phyloP scores from a whole-genome alignment of 2,113 vertebrate species.

The Hypanus sabinus region DNA sequence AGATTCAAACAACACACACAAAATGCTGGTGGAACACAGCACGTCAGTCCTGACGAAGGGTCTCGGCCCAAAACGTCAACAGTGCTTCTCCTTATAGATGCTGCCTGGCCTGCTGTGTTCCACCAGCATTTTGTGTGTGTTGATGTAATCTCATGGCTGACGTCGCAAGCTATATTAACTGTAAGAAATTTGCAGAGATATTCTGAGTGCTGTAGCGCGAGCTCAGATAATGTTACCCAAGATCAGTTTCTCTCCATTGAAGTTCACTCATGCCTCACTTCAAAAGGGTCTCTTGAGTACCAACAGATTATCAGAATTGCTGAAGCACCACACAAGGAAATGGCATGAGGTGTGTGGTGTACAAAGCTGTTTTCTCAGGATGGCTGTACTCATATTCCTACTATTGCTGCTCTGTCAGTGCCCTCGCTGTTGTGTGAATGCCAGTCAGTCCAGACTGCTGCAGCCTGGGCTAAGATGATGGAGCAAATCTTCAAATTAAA shows the following conservation, averaged over 20 bases:
- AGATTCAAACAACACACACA: no score
- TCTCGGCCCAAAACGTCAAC: no score
- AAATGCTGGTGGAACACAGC: no score
- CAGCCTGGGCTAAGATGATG: not conserved
- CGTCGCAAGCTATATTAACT: not conserved
- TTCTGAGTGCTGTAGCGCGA: no score
- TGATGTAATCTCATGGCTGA: not conserved
- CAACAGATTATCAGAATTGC: not conserved
- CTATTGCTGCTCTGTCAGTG: not conserved
- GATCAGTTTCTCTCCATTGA: no score
- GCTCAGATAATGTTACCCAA: no score
- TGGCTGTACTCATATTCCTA: not conserved
- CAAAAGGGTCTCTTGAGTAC: not conserved
- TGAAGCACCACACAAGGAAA: not conserved
- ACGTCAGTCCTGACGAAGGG: no score
- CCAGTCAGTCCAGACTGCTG: not conserved
- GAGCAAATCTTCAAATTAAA: not conserved
- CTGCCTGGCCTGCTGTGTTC: no score
- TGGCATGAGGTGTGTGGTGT: not conserved
- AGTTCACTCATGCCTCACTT: not conserved
- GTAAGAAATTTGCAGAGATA: no score
- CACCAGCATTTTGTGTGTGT: no score
- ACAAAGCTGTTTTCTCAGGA: not conserved
- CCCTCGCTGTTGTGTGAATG: not conserved
- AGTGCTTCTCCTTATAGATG: no score